phyloP scores from a whole-genome alignment of 2,113 vertebrate species.

The Pterocles gutturalis region DNA sequence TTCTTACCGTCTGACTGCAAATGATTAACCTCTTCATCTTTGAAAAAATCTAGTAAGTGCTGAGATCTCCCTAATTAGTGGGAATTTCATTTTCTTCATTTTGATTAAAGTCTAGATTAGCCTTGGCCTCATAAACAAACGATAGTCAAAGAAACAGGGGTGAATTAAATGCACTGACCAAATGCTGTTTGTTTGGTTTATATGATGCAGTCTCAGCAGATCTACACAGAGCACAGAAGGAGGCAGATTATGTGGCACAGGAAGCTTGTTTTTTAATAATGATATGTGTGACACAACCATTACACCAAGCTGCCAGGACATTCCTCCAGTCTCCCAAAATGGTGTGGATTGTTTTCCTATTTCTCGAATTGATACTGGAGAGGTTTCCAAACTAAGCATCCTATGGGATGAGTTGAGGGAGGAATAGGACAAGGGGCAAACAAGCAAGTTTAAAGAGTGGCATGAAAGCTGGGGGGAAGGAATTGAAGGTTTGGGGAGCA shows the following conservation, averaged over 20 bases:
- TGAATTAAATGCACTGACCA: constrained; percentile 20
- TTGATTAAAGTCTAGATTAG: constrained; percentile 49
- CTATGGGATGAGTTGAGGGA: neutral
- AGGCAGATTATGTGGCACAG: neutral
- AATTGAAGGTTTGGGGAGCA: neutral
- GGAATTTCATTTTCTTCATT: constrained; percentile 55
- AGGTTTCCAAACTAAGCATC: neutral
- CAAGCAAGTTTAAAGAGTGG: neutral
- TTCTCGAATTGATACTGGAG: neutral
- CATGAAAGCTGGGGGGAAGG: neutral
- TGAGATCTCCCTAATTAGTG: constrained; percentile 42
- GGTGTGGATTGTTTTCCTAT: neutral
- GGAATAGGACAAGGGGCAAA: neutral
- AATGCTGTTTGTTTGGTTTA: neutral
- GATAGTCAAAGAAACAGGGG: constrained; percentile 44
- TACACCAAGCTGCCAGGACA: neutral
- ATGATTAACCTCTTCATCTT: constrained; percentile 68
- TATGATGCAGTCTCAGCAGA: neutral
- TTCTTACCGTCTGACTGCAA: constrained; percentile 50
- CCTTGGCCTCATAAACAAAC: constrained; percentile 55
- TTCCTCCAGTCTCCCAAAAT: neutral
- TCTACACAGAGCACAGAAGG: neutral
- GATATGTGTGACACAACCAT: accelerated
- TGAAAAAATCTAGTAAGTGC: constrained; percentile 67
- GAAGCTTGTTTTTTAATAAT: neutral